Percentiles rank a stretch among this genome's conserved stretches.
These are phyloP conservation scores for Drosophila anomalata DNA, from an alignment of 2,888 invertebrate species.

Conservation along the genomic window DNA sequence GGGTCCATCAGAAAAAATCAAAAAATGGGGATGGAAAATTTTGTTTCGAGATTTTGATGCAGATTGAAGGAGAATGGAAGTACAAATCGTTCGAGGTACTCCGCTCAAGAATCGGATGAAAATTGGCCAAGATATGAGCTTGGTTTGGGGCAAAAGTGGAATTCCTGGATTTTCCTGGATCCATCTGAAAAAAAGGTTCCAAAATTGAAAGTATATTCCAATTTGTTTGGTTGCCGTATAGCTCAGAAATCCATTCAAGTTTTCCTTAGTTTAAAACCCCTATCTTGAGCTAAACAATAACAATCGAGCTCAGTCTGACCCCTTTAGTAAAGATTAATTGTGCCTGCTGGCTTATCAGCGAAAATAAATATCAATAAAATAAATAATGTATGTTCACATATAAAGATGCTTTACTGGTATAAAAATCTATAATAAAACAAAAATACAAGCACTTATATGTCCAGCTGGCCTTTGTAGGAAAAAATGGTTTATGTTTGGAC, in stretches of 20 bases:
- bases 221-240: no score
- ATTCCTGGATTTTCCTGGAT: no score
- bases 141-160: no score
- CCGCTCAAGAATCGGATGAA: no score
- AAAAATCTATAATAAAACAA: conserved; percentile 9
- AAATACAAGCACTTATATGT: background rate
- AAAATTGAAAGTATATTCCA: no score
- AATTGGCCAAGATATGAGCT: no score
- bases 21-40: no score
- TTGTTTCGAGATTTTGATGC: no score
- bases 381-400: background rate
- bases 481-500: conserved; percentile 13
- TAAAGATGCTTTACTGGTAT: conserved; percentile 6
- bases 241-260: background rate
- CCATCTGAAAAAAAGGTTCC: no score
- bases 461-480: background rate
- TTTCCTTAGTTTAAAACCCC: background rate
- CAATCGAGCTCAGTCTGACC: conserved; percentile 8
- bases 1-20: no score
- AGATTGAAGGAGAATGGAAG: no score
- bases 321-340: background rate
- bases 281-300: conserved; percentile 14
- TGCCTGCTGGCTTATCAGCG: conserved; percentile 13
- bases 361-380: conserved; percentile 25
- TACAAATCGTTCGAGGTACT: no score